Conservation (phyloP, 30 jellyfish, hydroid and myxozoan genomes). For the Aurelia sp. region DNA sequence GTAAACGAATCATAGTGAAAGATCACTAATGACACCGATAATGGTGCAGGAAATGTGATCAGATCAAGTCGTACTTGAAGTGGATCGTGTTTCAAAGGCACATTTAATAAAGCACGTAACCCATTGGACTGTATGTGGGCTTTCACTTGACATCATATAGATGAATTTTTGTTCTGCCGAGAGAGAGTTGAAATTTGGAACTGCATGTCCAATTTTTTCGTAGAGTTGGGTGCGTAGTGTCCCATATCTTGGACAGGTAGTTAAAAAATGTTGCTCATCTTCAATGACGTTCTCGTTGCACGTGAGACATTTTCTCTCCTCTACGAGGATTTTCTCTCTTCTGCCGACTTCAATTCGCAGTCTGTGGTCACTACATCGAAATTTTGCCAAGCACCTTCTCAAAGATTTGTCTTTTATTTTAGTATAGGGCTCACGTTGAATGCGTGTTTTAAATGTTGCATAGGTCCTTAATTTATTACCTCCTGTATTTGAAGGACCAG, state of each 20-base stretch:
- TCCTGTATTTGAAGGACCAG: background rate
- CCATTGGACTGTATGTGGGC: background rate
- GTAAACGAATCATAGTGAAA: no score
- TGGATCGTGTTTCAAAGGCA: conserved; percentile 2
- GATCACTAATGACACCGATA: background rate
- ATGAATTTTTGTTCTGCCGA: background rate
- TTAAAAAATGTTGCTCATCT: no score
- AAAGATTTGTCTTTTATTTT: background rate
- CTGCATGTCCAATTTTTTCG: background rate
- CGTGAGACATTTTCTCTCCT: no score
- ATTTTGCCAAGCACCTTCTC: background rate
- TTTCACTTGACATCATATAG: background rate
- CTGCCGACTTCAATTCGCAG: no score
- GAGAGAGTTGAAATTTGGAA: conserved; percentile 4
- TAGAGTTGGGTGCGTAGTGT: conserved; percentile 15
- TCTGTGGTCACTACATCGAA: no score
- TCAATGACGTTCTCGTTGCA: no score
- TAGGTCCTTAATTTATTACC: background rate
- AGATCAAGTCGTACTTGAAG: background rate
- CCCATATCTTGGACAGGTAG: background rate
- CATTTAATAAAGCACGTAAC: background rate
- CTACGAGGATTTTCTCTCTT: no score
- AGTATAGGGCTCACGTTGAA: background rate
- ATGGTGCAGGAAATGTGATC: background rate
- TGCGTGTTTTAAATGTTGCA: background rate